A percentile compares a stretch with the other conserved stretches of the same genome.
These are phyloP conservation scores for Phaedon cochleariae DNA, from an alignment of 2,888 invertebrate species.

Conservation along the genomic window DNA sequence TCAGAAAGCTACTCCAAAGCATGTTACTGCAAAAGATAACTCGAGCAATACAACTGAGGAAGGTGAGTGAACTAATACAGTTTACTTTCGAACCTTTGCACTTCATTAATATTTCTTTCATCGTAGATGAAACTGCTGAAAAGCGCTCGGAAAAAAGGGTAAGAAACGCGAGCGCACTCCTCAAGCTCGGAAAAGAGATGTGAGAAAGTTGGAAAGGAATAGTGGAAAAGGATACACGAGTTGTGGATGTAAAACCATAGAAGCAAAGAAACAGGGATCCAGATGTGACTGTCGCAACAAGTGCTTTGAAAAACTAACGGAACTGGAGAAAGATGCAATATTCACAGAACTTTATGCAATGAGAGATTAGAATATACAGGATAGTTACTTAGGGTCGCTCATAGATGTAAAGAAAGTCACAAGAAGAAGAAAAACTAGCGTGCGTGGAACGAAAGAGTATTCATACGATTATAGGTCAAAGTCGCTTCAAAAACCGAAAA, in stretches of 20 bases:
- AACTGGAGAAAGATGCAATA: conserved; percentile 5
- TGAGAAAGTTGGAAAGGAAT: conserved; percentile 16
- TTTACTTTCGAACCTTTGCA: conserved; percentile 1
- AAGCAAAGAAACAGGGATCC: conserved; percentile 16
- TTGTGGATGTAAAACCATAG: conserved; percentile 8
- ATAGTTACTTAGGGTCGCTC: conserved; percentile 14
- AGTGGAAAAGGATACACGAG: conserved; percentile 13
- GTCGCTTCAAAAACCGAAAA: conserved; percentile 12
- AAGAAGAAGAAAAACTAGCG: conserved; percentile 12
- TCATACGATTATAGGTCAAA: conserved; percentile 12
- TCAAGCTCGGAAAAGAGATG: conserved; percentile 13
- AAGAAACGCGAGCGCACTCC: conserved; percentile 11
- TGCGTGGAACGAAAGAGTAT: conserved; percentile 14
- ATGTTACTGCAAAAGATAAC: conserved; percentile 3
- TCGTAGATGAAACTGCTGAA: conserved; percentile 9
- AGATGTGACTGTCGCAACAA: conserved; percentile 6
- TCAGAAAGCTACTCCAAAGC: background rate
- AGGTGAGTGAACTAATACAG: conserved; percentile 8
- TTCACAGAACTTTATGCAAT: too few relatives aligned
- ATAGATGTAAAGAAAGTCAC: conserved; percentile 13
- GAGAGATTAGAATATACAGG: background rate
- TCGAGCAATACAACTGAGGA: conserved; percentile 6
- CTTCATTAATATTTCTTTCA: background rate
- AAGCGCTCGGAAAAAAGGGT: background rate
- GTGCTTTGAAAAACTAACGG: conserved; percentile 9